Percentiles rank a stretch among this genome's conserved stretches.
Evolutionary conservation across 2,888 invertebrate genomes (phyloP).

Genomic region (Agonopterix arenella): DNA sequence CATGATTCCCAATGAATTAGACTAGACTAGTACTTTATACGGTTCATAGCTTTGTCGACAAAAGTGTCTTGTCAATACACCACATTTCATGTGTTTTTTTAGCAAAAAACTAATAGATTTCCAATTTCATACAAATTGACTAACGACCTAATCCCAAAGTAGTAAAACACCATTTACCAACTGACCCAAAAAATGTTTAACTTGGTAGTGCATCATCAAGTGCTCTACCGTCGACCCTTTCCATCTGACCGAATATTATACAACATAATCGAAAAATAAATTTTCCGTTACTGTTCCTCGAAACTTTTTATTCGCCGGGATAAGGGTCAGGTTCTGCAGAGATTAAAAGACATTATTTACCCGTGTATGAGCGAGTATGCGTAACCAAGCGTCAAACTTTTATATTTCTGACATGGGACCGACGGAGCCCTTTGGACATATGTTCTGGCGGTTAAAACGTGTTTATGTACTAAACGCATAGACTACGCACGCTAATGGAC

Average conservation of each 20-base stretch:
- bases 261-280: slow-evolving; percentile 62
- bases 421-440: slow-evolving; percentile 39
- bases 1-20: too few relatives aligned
- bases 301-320: slow-evolving; percentile 52
- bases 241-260: slow-evolving; percentile 33
- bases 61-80: too few relatives aligned
- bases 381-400: slow-evolving; percentile 58
- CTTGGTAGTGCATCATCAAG: slow-evolving; percentile 28
- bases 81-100: too few relatives aligned
- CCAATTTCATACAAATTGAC: too few relatives aligned
- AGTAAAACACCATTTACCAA: too few relatives aligned
- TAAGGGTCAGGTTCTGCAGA: slow-evolving; percentile 55
- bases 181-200: too few relatives aligned
- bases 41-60: too few relatives aligned
- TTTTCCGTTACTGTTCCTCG: slow-evolving; percentile 45
- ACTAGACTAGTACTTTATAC: too few relatives aligned
- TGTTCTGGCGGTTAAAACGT: slow-evolving; percentile 36
- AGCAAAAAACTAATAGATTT: too few relatives aligned
- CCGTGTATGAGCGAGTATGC: slow-evolving; percentile 31
- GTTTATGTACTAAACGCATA: slow-evolving; percentile 25
- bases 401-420: slow-evolving; percentile 63
- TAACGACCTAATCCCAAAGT: too few relatives aligned
- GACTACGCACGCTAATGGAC: too few relatives aligned
- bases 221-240: slow-evolving; percentile 19
- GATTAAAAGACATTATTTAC: slow-evolving; percentile 71